A percentile compares a stretch with the other conserved stretches of the same genome.
These are phyloP conservation scores for Pelmatolapia mariae DNA, from an alignment of 2,113 vertebrate genomes.

Conservation along the genomic window DNA sequence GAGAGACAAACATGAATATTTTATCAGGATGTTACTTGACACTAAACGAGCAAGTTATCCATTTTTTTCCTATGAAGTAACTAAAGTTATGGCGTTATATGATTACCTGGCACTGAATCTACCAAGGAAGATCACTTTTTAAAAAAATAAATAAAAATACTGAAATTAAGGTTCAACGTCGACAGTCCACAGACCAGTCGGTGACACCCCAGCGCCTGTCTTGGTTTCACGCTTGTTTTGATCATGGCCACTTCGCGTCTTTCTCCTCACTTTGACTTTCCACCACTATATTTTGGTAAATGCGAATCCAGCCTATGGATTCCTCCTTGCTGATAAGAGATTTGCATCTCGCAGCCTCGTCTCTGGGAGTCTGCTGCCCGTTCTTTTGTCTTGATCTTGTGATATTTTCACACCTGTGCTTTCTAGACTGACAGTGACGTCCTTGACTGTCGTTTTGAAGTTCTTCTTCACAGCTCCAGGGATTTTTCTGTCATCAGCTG, in stretches of 20 bases:
- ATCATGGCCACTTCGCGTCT: neutral
- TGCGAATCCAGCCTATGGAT: neutral
- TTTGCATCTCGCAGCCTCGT: neutral
- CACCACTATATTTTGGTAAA: neutral
- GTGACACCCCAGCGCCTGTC: neutral
- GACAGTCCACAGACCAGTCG: rapidly evolving
- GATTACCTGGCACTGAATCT: rapidly evolving
- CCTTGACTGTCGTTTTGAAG: neutral
- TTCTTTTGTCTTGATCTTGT: neutral
- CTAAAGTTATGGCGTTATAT: neutral
- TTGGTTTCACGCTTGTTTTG: neutral
- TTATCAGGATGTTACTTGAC: rapidly evolving
- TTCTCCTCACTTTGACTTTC: neutral
- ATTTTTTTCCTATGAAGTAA: neutral
- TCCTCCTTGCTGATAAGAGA: neutral
- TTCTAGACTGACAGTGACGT: neutral
- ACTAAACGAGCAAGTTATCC: neutral
- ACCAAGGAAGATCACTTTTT: neutral
- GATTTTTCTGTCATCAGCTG: neutral
- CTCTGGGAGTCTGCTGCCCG: neutral
- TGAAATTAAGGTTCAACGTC: neutral
- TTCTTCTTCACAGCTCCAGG: neutral
- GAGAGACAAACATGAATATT: neutral
- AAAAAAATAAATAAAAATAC: neutral
- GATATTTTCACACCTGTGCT: neutral